A percentile compares a stretch with the other conserved stretches of the same genome.
Evolutionary conservation across 2,113 vertebrate genomes (phyloP).

Genomic region (Thunnus thynnus): DNA sequence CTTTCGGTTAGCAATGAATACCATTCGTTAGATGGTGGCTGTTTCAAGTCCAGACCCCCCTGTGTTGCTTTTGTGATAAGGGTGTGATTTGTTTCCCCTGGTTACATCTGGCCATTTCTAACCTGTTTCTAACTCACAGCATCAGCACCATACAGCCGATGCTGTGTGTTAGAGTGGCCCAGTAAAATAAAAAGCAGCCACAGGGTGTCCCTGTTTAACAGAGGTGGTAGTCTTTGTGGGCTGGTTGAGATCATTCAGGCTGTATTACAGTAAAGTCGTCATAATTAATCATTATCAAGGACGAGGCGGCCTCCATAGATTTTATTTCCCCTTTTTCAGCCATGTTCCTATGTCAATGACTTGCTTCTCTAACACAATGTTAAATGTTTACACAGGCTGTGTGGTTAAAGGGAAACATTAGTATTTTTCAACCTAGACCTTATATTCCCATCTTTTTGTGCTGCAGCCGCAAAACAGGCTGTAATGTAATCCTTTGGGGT

Average conservation of each 20-base stretch:
- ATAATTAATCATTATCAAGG: not conserved
- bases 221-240: not conserved
- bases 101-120: not conserved
- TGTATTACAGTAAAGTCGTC: not conserved
- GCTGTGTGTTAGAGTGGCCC: not conserved
- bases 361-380: not conserved
- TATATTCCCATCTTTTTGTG: too few relatives aligned
- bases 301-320: too few relatives aligned
- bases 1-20: not conserved
- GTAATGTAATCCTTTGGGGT: too few relatives aligned
- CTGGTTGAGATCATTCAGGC: not conserved
- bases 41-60: not conserved
- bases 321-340: too few relatives aligned
- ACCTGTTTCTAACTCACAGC: not conserved
- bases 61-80: not conserved
- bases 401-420: too few relatives aligned
- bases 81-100: not conserved
- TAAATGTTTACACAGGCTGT: too few relatives aligned
- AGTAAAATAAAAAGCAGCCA: not conserved
- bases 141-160: not conserved
- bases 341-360: not conserved
- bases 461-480: too few relatives aligned
- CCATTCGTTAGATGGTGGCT: slow-evolving; percentile 27
- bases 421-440: too few relatives aligned
- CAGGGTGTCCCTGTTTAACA: slow-evolving; percentile 42